phyloP scores from a whole-genome alignment of 2,113 vertebrate species.

The Anoplopoma fimbria region DNA sequence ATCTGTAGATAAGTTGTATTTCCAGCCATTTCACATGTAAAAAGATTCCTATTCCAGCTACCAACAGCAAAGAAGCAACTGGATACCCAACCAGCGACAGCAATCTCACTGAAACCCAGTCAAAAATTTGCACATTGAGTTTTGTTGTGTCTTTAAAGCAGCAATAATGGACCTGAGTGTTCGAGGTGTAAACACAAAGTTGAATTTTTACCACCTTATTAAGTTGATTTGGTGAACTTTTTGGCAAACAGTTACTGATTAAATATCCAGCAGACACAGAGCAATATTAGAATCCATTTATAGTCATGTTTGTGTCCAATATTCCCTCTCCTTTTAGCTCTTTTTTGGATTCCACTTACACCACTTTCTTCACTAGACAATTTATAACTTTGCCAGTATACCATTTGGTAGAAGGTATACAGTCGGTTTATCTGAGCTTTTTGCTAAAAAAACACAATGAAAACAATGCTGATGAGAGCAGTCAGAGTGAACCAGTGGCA shows the following conservation, averaged over 20 bases:
- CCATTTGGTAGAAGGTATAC: too few species aligned
- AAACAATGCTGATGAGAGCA: not conserved
- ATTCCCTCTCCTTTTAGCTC: not conserved
- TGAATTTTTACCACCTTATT: not conserved
- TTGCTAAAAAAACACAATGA: not conserved
- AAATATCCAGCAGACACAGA: not conserved
- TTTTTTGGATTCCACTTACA: not conserved
- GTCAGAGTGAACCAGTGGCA: too few species aligned
- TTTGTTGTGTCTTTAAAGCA: not conserved
- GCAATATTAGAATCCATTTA: not conserved
- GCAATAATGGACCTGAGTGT: not conserved
- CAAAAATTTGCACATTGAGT: not conserved
- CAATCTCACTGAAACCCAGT: constrained; percentile 54
- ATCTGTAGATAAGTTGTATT: constrained; percentile 85
- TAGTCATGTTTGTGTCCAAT: not conserved
- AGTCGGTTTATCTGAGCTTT: not conserved
- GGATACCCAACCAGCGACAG: constrained; percentile 45
- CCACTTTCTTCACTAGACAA: not conserved
- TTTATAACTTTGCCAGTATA: not conserved
- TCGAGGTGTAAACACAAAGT: not conserved
- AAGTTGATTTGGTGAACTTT: not conserved
- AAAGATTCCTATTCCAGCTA: constrained; percentile 64
- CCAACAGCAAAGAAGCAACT: constrained; percentile 59
- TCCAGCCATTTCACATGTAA: constrained; percentile 87
- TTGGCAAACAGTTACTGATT: not conserved